Conservation (phyloP, 2,888 invertebrate species). For the Dryomyza anilis region DNA sequence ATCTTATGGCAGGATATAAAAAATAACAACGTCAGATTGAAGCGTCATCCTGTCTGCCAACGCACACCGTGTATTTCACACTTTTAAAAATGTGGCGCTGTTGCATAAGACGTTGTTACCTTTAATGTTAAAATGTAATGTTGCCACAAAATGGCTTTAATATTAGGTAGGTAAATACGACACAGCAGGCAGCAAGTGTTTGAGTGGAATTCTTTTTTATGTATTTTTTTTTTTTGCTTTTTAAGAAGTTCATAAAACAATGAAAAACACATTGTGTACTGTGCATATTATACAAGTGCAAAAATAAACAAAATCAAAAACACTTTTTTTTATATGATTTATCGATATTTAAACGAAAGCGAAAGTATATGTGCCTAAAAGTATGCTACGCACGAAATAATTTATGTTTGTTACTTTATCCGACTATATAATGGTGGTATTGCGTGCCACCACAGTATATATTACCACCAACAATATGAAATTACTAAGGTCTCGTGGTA, state of each 20-base stretch:
- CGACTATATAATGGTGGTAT: too few relatives aligned
- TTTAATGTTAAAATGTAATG: too few relatives aligned
- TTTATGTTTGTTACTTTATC: too few relatives aligned
- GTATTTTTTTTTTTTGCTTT: neutral
- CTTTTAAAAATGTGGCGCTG: neutral
- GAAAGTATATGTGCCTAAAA: neutral
- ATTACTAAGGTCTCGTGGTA: too few relatives aligned
- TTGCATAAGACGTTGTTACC: slow-evolving; percentile 7
- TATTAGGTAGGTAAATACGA: slow-evolving; percentile 2
- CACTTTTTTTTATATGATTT: neutral
- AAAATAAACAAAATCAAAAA: neutral
- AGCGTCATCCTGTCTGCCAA: too few relatives aligned
- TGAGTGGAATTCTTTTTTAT: too few relatives aligned
- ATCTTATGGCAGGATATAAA: neutral
- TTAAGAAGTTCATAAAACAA: neutral
- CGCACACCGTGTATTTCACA: neutral
- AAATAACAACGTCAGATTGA: neutral
- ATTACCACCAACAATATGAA: too few relatives aligned
- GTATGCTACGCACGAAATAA: neutral
- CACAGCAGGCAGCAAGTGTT: too few relatives aligned
- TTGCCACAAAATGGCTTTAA: neutral
- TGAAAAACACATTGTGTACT: neutral
- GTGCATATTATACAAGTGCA: neutral
- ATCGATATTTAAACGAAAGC: neutral
- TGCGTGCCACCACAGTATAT: too few relatives aligned